Evolutionary conservation across 2,797 vertebrate genomes (phyloP), one percentile per base, ranked within the genome.

Genomic region (Sus cebifrons): DNA sequence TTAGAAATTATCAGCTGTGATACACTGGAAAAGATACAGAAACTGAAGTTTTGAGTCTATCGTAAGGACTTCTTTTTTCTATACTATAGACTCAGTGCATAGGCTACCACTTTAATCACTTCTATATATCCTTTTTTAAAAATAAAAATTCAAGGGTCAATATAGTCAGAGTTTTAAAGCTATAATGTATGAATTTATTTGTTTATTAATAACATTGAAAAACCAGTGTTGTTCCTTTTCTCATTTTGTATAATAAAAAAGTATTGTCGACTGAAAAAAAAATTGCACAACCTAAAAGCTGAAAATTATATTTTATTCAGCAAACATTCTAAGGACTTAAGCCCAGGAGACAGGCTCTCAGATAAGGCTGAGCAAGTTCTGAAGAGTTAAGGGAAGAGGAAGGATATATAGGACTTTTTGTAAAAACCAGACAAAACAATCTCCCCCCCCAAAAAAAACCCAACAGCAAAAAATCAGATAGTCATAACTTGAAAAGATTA

Each of bases 221-320:
- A 93, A 67, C 27, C 52, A 62, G 9, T 58, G 25, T 88, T 8
- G 17, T 68, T 77, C 29, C 21, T 91, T 81, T 88, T 94, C 67
- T 89, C 32, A 27, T 32, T 96, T 44, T 81, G 27, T 74, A 36
- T 62, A 49, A 91, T 81, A 84, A 67, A 79, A 23, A n/a, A 29
- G 54, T 56, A 78, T 52, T 56, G 29, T 78, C 52, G 32, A 21
- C 18, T 32, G 75, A 78, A 78, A 78, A 78, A 78, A 56, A 32
- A 56, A 78, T 4, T 78, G 20, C 21, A 32, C 29, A 78, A 58
- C 54, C 29, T 58, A 32, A 32, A 78, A 29, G 25, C 52, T 25
- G 17, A 52, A 29, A 75, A 29, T 29, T 52, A 75, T 75, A 18
- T 75, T 75, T 62, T 52, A 52, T 52, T 75, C 29, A 25, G 73